Evolutionary conservation across 2,113 vertebrate genomes (phyloP).

Genomic region (Paradisaea rubra): DNA sequence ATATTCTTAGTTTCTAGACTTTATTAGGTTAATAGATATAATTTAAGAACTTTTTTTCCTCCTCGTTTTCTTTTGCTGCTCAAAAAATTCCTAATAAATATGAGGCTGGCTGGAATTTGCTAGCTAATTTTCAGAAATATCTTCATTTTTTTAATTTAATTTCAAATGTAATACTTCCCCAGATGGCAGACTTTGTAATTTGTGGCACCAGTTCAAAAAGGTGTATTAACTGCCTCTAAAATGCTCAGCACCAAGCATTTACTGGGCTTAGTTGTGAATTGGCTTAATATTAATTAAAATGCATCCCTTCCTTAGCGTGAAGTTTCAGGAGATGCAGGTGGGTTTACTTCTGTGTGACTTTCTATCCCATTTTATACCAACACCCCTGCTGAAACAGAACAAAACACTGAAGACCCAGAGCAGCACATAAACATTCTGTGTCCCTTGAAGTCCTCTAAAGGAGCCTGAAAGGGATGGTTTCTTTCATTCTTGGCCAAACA

Average conservation of each 20-base stretch:
- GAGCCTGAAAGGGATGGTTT: slow-evolving; percentile 39
- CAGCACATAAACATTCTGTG: neutral
- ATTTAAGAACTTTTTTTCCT: slow-evolving; percentile 35
- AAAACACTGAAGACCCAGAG: slow-evolving; percentile 16
- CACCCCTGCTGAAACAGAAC: neutral
- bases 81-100: slow-evolving; percentile 15
- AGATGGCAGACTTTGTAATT: slow-evolving; percentile 73
- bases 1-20: slow-evolving; percentile 31
- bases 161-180: slow-evolving; percentile 72
- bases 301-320: slow-evolving; percentile 40
- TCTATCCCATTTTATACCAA: neutral
- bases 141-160: slow-evolving; percentile 51
- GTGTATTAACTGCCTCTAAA: slow-evolving; percentile 70
- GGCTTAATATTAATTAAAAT: slow-evolving; percentile 69
- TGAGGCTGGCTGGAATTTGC: slow-evolving; percentile 63
- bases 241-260: slow-evolving; percentile 53
- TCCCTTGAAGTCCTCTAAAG: slow-evolving; percentile 45
- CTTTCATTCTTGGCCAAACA: slow-evolving; percentile 62
- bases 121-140: slow-evolving; percentile 71
- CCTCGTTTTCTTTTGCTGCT: slow-evolving; percentile 10
- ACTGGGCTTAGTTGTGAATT: slow-evolving; percentile 46
- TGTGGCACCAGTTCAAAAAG: slow-evolving; percentile 74
- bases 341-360: slow-evolving; percentile 23
- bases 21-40: slow-evolving; percentile 60
- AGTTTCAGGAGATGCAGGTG: slow-evolving; percentile 48